Conservation (phyloP, 2,888 invertebrate species). For the Tetranychus truncatus region DNA sequence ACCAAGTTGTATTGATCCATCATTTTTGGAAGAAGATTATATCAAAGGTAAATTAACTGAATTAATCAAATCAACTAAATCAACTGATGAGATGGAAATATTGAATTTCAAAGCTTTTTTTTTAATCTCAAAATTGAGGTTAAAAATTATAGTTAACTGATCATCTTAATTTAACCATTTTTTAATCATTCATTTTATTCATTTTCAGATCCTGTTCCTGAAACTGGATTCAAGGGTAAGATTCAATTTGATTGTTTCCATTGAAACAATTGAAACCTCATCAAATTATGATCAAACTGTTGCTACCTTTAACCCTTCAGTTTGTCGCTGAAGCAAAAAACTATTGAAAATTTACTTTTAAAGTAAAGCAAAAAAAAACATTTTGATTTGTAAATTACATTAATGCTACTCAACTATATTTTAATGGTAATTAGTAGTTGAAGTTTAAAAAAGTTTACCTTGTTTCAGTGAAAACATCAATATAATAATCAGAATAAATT, state of each 20-base stretch:
- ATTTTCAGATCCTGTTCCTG: slow-evolving; percentile 28
- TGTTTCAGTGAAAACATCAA: background rate
- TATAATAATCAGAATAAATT: background rate
- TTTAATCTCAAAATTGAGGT: too few relatives aligned
- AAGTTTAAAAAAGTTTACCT: slow-evolving; percentile 4
- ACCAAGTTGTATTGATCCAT: slow-evolving; percentile 28
- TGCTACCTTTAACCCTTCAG: too few relatives aligned
- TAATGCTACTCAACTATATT: background rate
- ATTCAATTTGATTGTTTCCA: slow-evolving; percentile 18
- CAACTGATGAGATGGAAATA: slow-evolving; percentile 5
- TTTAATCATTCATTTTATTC: slow-evolving; percentile 9
- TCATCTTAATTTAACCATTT: too few relatives aligned
- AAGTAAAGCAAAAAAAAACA: background rate
- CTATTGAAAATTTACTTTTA: background rate
- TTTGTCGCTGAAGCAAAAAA: too few relatives aligned
- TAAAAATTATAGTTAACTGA: too few relatives aligned
- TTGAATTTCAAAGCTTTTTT: background rate
- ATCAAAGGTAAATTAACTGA: slow-evolving; percentile 15
- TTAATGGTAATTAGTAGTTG: slow-evolving; percentile 11
- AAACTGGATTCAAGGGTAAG: slow-evolving; percentile 34
- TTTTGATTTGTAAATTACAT: background rate
- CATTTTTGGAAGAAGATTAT: slow-evolving; percentile 30
- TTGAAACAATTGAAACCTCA: too few relatives aligned
- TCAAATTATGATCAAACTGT: too few relatives aligned
- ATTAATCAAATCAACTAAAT: background rate